Evolutionary conservation across 2,113 vertebrate genomes (phyloP).

Genomic region (Ameiurus melas): DNA sequence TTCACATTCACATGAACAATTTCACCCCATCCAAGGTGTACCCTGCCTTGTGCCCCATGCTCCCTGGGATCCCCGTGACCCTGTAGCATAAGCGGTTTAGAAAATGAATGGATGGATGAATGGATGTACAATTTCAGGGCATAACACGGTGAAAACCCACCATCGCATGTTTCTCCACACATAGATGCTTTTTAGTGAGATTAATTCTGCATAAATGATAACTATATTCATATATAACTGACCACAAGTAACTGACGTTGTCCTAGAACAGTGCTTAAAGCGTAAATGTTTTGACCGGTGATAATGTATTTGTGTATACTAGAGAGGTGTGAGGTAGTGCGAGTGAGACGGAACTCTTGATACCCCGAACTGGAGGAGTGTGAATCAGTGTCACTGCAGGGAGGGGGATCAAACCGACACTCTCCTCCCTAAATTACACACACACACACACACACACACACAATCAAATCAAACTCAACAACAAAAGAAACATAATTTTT

Average conservation of each 20-base stretch:
- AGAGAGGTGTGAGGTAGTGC: background rate
- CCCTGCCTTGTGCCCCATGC: no score
- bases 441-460: conserved; percentile 22
- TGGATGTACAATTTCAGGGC: background rate
- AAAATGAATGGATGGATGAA: no score
- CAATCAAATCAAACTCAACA: background rate
- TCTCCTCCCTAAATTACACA: conserved; percentile 62
- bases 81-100: no score
- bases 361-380: conserved; percentile 73
- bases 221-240: background rate
- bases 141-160: background rate
- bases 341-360: conserved; percentile 71
- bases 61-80: no score
- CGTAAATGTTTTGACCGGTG: background rate
- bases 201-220: background rate
- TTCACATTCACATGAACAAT: background rate
- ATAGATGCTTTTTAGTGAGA: background rate
- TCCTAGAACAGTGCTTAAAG: background rate
- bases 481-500: background rate
- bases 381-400: conserved; percentile 74
- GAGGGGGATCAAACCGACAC: conserved; percentile 50
- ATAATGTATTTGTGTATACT: background rate
- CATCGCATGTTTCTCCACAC: background rate
- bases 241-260: background rate
- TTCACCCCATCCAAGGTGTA: background rate